Base-by-base conservation (phyloP, 2,888 invertebrate species). In the Molorchus minor region DNA sequence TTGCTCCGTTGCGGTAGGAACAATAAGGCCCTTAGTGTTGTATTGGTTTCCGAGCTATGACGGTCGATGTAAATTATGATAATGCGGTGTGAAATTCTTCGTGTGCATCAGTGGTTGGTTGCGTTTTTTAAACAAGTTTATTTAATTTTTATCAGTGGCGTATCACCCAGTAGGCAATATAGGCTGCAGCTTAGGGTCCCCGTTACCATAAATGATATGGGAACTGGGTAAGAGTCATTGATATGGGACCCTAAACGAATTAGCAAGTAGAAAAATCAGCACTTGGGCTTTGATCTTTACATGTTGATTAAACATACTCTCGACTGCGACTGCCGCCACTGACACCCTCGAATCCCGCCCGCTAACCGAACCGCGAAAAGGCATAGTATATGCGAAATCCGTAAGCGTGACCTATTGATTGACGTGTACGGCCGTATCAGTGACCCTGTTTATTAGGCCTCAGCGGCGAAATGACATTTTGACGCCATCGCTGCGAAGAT, bases 361-460 rank as follows among this genome's bases (percentile, higher is more conserved):
- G 4, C 25, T 25, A 25, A 8, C 25, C 25, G 25, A 5, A 8
- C 4, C n/a, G 25, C 4, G 8, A 25, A 25, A 3, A 25, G 33
- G 12, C 33, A 33, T 33, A 10, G 12, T 41, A 40, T 45, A 33
- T 35, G 49, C 41, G 35, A 53, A 56, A 41, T 56, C 53, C 43
- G 49, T 36, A 44, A 53, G 44, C 40, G 38, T 47, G 53, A 43
- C 44, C 56, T 41, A 53, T 47, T 16, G 46, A 58, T 47, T 46
- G 25, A 33, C 15, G 49, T 13, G 52, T 40, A 52, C 52, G 40
- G 35, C 40, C 44, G 35, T 49, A 10, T 29, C 19, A 38, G 44
- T 46, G 55, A 47, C 61, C 67, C 69, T 69, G 68, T 72, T 69
- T 68, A 71, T 72, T 68, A 68, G 69, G 66, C 62, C 63, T 58